Base-by-base conservation (phyloP, 1,140 invertebrate species). In the Drosophila nannoptera region DNA sequence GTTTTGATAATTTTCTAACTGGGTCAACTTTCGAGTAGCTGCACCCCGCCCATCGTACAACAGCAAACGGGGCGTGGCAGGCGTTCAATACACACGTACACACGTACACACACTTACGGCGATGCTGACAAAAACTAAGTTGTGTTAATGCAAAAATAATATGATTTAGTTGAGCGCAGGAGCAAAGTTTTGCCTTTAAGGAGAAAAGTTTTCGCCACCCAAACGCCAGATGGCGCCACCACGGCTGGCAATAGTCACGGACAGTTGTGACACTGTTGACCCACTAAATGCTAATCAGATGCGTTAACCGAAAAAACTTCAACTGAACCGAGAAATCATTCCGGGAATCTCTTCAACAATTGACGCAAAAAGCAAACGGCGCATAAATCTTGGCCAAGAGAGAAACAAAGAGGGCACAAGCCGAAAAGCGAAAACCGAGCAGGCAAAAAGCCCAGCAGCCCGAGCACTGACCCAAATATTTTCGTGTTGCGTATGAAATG, bases 241-340 rank as follows among this genome's bases (percentile, higher is more conserved):
- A 66, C 50, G 43, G 31, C 11, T 50, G 40, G 63, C 66, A 75
- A 2, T 22, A n/a, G n/a, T n/a, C n/a, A n/a, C n/a, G n/a, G 1
- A 22, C 22, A 22, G 22, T 22, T 22, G 22, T 22, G 22, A 22
- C 22, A 22, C 22, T 22, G 74, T 66, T 84, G 81, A 86, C 81
- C 81, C 60, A 86, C 81, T 84, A 86, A 84, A 84, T 84, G 81
- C 80, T 84, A 84, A 84, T 86, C 80, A 84, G 66, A 49, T 45
- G n/a, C 52, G 14, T 36, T 53, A 36, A 32, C n/a, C 29, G 12
- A 43, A 35, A 2, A 16, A 43, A 43, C 40, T 43, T n/a, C 40
- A 56, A 45, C n/a, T 45, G 12, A 45, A 45, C 33, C 12, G 75
- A 75, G 75, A 84, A 87, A 87, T 87, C 84, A 87, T 87, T 87